A percentile compares a stretch with the other conserved stretches of the same genome.
phyloP scores from a whole-genome alignment of 2,888 invertebrate species.

The Cephus sareptanus region DNA sequence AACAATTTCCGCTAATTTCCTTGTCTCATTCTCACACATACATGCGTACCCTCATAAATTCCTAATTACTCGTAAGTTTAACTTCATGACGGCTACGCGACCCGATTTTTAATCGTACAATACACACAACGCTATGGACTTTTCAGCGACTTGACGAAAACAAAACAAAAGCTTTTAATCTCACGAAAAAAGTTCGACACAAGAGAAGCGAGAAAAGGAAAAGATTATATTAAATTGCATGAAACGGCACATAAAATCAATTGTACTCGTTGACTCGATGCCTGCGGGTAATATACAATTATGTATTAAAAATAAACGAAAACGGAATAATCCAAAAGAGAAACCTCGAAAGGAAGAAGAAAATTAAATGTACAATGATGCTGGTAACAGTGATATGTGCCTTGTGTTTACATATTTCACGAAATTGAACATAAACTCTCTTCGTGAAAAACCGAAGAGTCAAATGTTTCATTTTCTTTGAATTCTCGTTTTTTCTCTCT shows the following conservation, averaged over 20 bases:
- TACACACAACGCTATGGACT: neutral
- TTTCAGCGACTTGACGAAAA: neutral
- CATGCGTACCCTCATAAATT: neutral
- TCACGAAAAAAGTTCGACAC: neutral
- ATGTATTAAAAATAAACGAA: neutral
- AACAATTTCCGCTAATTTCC: neutral
- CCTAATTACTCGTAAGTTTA: neutral
- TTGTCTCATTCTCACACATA: neutral
- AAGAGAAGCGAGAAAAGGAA: neutral
- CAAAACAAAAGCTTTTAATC: neutral
- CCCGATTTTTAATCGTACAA: neutral
- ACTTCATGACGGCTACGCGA: neutral
- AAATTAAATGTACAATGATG: neutral
- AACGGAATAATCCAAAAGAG: neutral
- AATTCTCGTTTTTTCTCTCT: constrained; percentile 14
- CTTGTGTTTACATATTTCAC: neutral
- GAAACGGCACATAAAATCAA: neutral
- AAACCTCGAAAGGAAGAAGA: constrained; percentile 18
- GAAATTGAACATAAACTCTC: neutral
- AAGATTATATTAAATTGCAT: neutral
- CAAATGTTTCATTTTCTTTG: constrained; percentile 14
- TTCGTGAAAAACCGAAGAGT: constrained; percentile 23
- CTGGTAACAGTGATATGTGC: neutral
- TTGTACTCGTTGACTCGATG: neutral
- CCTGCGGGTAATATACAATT: too few relatives aligned